These are phyloP conservation scores for Watsonalla cultraria DNA, from an alignment of 2,888 invertebrate genomes.

Conservation along the genomic window DNA sequence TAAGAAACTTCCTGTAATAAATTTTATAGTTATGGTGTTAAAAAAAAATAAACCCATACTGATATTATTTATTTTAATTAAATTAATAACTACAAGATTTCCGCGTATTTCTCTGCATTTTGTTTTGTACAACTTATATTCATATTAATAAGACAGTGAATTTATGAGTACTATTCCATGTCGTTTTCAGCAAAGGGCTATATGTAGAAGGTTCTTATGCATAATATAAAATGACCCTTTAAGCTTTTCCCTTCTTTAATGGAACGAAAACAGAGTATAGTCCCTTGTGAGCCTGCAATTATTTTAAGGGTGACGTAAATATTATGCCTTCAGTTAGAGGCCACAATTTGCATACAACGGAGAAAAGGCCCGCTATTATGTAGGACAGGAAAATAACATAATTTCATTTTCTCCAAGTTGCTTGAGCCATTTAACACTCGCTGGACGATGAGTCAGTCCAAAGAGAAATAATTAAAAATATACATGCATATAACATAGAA, in stretches of 20 bases:
- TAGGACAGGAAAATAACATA: slow-evolving; percentile 17
- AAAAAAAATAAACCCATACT: no score
- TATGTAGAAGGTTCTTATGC: slow-evolving; percentile 7
- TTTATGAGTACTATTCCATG: no score
- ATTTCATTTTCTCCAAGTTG: background rate
- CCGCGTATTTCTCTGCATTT: no score
- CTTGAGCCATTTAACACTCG: no score
- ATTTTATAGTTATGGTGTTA: no score
- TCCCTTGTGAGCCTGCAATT: slow-evolving; percentile 12
- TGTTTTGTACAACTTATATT: no score
- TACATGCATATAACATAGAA: no score
- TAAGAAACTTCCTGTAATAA: no score
- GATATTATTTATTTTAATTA: no score
- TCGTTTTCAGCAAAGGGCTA: background rate
- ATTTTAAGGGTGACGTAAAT: slow-evolving; percentile 18
- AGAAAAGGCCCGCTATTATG: slow-evolving; percentile 21
- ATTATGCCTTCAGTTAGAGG: slow-evolving; percentile 23
- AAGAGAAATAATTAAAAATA: no score
- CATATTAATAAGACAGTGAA: no score
- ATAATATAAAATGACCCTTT: slow-evolving; percentile 10
- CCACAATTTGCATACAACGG: slow-evolving; percentile 13
- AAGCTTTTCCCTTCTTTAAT: slow-evolving; percentile 9
- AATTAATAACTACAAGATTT: no score
- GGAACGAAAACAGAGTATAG: slow-evolving; percentile 2
- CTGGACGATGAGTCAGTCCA: background rate